Evolutionary conservation across 1,140 invertebrate genomes (phyloP).

Genomic region (Drosophila funebris): DNA sequence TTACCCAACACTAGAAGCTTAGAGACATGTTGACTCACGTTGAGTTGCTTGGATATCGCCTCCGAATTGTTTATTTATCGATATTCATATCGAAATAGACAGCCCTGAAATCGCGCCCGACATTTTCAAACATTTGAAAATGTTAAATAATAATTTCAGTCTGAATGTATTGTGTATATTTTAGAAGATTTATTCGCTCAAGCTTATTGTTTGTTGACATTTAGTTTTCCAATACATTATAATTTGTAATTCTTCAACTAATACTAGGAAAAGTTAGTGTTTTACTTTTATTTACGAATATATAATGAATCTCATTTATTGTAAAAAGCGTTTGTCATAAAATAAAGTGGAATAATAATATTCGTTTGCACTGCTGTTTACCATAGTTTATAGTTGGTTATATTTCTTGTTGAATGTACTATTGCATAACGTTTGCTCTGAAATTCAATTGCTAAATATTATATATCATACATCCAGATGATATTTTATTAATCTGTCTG

Average conservation of each 20-base stretch:
- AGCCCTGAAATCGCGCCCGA: neutral
- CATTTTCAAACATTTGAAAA: neutral
- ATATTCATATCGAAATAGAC: neutral
- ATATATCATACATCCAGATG: conserved; percentile 40
- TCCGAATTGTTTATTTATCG: neutral
- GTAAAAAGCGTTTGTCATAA: conserved; percentile 78
- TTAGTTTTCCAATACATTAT: conserved; percentile 63
- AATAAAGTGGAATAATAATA: conserved; percentile 70
- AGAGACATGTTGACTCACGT: too few relatives aligned
- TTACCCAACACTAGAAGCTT: too few relatives aligned
- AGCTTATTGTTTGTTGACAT: conserved; percentile 73
- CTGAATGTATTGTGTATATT: conserved; percentile 22
- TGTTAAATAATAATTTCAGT: too few relatives aligned
- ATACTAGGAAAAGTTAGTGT: conserved; percentile 72
- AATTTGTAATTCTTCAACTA: conserved; percentile 65
- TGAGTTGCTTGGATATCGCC: too few relatives aligned
- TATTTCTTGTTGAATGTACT: conserved; percentile 38
- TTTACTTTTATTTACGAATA: conserved; percentile 42
- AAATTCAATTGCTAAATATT: conserved; percentile 65
- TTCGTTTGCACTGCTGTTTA: conserved; percentile 68
- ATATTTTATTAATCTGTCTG: conserved; percentile 15
- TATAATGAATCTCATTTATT: conserved; percentile 55
- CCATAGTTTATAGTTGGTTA: conserved; percentile 58
- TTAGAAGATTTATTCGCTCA: conserved; percentile 71
- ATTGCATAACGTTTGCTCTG: conserved; percentile 38